Percentiles rank a stretch among this genome's conserved stretches.
Conservation (phyloP, 2,797 vertebrate genomes). For the Myripristis jacobus region DNA sequence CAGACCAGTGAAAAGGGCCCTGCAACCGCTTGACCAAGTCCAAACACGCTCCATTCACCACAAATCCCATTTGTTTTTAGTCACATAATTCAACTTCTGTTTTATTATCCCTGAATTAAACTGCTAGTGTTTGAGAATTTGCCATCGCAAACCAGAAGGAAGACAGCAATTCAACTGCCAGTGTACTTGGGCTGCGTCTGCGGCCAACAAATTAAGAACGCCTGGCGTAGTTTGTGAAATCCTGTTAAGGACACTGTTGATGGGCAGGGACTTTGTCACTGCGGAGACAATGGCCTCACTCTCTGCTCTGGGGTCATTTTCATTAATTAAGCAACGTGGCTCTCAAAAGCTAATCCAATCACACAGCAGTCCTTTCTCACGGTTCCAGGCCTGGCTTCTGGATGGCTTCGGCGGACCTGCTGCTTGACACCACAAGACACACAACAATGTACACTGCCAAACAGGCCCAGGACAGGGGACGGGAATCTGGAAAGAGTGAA, state of each 20-base stretch:
- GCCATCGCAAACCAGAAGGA: constrained; percentile 38
- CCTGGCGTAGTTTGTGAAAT: constrained; percentile 80
- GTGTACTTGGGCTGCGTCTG: constrained; percentile 52
- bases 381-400: constrained; percentile 71
- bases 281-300: constrained; percentile 76
- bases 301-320: constrained; percentile 80
- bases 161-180: constrained; percentile 57
- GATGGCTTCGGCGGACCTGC: constrained; percentile 67
- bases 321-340: constrained; percentile 80
- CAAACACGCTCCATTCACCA: constrained; percentile 32
- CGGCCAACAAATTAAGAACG: constrained; percentile 80
- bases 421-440: constrained; percentile 64
- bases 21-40: constrained; percentile 17
- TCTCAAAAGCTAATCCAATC: constrained; percentile 83
- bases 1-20: constrained; percentile 25
- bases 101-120: constrained; percentile 50
- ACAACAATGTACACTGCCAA: constrained; percentile 67
- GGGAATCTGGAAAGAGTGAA: constrained; percentile 33
- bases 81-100: constrained; percentile 50
- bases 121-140: constrained; percentile 53
- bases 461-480: constrained; percentile 39
- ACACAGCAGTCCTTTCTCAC: constrained; percentile 79
- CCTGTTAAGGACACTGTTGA: constrained; percentile 79
- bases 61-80: constrained; percentile 57
- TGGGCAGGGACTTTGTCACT: constrained; percentile 75